These are phyloP conservation scores for Andrena fulva DNA, from an alignment of 2,888 invertebrate species.

Conservation along the genomic window DNA sequence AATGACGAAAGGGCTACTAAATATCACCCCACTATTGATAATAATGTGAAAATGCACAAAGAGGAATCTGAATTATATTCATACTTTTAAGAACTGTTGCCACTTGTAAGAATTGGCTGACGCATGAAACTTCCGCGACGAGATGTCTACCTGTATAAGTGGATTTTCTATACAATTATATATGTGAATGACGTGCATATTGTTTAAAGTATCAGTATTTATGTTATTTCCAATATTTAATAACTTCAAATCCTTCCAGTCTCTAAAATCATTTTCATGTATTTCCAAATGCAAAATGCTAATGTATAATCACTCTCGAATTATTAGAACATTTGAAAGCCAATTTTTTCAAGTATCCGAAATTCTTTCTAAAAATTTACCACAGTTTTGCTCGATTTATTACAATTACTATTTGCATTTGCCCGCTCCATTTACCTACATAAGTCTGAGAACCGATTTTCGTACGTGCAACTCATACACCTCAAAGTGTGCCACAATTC, in stretches of 20 bases:
- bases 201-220: slow-evolving; percentile 16
- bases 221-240: not conserved
- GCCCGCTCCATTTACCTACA: not conserved
- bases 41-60: slow-evolving; percentile 28
- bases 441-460: slow-evolving; percentile 9
- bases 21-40: slow-evolving; percentile 29
- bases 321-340: slow-evolving; percentile 19
- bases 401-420: not conserved
- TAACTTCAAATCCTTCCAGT: slow-evolving; percentile 9
- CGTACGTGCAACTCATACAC: slow-evolving; percentile 26
- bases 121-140: not conserved
- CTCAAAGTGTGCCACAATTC: slow-evolving; percentile 54
- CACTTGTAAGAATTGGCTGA: slow-evolving; percentile 12
- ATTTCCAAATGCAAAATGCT: not conserved
- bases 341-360: not conserved
- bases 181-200: not conserved
- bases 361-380: not conserved
- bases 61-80: slow-evolving; percentile 16
- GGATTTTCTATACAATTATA: slow-evolving; percentile 19
- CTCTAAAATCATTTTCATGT: not conserved
- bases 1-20: slow-evolving; percentile 14
- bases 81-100: slow-evolving; percentile 18
- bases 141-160: slow-evolving; percentile 8
- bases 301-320: not conserved
- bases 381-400: slow-evolving; percentile 1